Percentiles rank a stretch among this genome's conserved stretches.
Conservation (phyloP, 2,797 vertebrate genomes). For the Lutjanus campechanus region DNA sequence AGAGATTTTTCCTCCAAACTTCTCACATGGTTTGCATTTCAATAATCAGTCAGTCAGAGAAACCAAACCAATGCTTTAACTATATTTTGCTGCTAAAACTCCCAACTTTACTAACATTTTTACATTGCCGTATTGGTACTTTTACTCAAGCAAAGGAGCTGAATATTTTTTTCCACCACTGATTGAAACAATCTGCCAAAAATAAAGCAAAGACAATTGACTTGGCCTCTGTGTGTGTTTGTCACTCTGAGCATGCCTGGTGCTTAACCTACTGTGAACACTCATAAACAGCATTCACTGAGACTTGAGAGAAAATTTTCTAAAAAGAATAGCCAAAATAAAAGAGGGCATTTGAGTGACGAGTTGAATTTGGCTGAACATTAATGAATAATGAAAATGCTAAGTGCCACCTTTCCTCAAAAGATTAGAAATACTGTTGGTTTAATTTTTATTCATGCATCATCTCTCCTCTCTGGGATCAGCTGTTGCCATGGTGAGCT, state of each 20-base stretch:
- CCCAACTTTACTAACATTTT: too few species aligned
- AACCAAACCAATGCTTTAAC: too few species aligned
- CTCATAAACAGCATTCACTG: slow-evolving; percentile 11
- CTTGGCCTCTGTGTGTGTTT: slow-evolving; percentile 1
- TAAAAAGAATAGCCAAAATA: not conserved
- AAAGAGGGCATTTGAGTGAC: not conserved
- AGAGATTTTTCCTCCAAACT: too few species aligned
- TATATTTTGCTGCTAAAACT: too few species aligned
- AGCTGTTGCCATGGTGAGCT: slow-evolving; percentile 71
- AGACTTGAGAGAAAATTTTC: too few species aligned
- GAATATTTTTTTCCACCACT: not conserved
- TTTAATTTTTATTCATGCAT: slow-evolving; percentile 50
- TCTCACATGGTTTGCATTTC: too few species aligned
- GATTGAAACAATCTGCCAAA: not conserved
- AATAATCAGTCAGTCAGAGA: too few species aligned
- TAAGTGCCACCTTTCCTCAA: not conserved
- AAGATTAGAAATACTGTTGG: slow-evolving; percentile 15
- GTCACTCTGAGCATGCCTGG: slow-evolving; percentile 13
- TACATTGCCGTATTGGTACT: too few species aligned
- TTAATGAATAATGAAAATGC: not conserved
- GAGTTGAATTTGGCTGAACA: not conserved
- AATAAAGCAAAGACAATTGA: slow-evolving; percentile 3
- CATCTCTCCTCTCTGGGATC: slow-evolving; percentile 49
- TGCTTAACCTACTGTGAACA: slow-evolving; percentile 27
- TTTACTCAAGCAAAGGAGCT: too few species aligned